Conservation (phyloP, 2,888 invertebrate genomes). For the Meganola albula region DNA sequence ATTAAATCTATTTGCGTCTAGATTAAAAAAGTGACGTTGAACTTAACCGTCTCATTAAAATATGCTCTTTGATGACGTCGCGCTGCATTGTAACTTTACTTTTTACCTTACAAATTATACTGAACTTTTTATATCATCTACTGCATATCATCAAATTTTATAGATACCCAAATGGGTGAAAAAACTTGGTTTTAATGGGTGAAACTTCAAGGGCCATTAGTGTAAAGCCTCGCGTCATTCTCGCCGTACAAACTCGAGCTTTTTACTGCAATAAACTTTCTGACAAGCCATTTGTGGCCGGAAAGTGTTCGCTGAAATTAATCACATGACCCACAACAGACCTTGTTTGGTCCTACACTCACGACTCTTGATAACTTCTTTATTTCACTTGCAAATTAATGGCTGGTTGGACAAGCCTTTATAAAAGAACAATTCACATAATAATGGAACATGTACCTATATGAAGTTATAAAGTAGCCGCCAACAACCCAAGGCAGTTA, state of each 20-base stretch:
- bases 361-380: slow-evolving; percentile 52
- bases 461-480: slow-evolving; percentile 33
- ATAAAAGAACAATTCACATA: slow-evolving; percentile 22
- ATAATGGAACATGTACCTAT: slow-evolving; percentile 23
- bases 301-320: slow-evolving; percentile 65
- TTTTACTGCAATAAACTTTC: slow-evolving; percentile 73
- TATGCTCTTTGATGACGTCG: too few species aligned
- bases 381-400: slow-evolving; percentile 44
- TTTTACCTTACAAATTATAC: too few species aligned
- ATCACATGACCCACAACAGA: slow-evolving; percentile 58
- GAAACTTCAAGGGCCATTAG: slow-evolving; percentile 63
- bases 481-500: slow-evolving; percentile 30
- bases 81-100: too few species aligned
- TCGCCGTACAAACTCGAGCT: slow-evolving; percentile 56
- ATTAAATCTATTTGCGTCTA: slow-evolving; percentile 52
- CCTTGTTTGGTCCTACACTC: slow-evolving; percentile 43
- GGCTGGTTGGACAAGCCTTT: slow-evolving; percentile 22
- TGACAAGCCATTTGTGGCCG: slow-evolving; percentile 69
- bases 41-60: too few species aligned
- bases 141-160: slow-evolving; percentile 26
- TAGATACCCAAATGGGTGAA: slow-evolving; percentile 37
- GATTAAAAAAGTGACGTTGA: too few species aligned
- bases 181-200: slow-evolving; percentile 54
- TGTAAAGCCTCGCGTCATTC: slow-evolving; percentile 63
- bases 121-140: slow-evolving; percentile 1